phyloP scores from a whole-genome alignment of 2,113 vertebrate genomes.

The Benitochromis conjunctus region DNA sequence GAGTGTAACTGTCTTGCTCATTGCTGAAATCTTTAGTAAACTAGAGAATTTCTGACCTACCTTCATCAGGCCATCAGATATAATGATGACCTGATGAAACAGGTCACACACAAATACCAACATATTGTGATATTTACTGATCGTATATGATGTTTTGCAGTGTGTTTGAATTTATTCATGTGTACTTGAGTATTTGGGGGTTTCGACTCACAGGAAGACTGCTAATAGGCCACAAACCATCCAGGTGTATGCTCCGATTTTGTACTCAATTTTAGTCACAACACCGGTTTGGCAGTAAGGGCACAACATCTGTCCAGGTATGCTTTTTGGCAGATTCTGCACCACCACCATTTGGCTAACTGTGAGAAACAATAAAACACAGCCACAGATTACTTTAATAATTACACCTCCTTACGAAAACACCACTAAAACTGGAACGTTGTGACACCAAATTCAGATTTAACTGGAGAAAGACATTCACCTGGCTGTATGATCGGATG shows the following conservation, averaged over 20 bases:
- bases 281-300: slow-evolving; percentile 38
- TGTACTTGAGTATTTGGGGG: background rate
- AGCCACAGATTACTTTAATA: background rate
- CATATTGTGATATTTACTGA: background rate
- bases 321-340: background rate
- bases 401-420: background rate
- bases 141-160: background rate
- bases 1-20: background rate
- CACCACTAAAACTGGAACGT: background rate
- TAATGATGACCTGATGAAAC: background rate
- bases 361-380: background rate
- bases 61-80: background rate
- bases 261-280: slow-evolving; percentile 8
- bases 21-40: background rate
- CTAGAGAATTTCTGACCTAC: background rate
- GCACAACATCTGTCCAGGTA: slow-evolving; percentile 49
- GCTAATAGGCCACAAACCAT: slow-evolving; percentile 1
- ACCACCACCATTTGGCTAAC: slow-evolving; percentile 29
- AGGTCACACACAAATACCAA: background rate
- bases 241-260: slow-evolving; percentile 52
- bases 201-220: slow-evolving; percentile 25
- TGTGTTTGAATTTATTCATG: background rate
- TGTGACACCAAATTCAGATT: background rate
- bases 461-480: background rate
- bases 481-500: background rate